Evolutionary conservation across 2,888 invertebrate genomes (phyloP).

Genomic region (Agriopis aurantiaria): DNA sequence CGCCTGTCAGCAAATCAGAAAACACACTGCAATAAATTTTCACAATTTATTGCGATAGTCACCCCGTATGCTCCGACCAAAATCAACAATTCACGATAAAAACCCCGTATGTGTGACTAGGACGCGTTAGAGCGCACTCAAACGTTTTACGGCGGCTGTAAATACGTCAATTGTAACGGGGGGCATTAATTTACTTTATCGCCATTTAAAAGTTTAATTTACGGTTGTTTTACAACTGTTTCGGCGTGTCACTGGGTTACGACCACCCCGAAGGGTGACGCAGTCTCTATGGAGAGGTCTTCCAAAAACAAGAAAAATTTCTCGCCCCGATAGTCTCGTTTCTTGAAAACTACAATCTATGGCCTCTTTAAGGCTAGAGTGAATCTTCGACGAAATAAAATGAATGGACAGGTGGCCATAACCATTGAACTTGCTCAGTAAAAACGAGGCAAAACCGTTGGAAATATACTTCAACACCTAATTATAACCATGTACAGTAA

Average conservation of each 20-base stretch:
- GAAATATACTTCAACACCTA: no score
- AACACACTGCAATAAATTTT: no score
- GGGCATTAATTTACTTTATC: slow-evolving; percentile 76
- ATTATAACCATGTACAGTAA: no score
- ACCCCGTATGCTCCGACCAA: slow-evolving; percentile 47
- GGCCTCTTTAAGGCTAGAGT: no score
- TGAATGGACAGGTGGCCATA: no score
- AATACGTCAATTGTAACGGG: slow-evolving; percentile 66
- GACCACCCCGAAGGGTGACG: slow-evolving; percentile 40
- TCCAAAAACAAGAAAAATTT: background rate
- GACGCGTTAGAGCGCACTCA: slow-evolving; percentile 55
- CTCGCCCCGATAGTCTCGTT: background rate
- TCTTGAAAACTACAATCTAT: no score
- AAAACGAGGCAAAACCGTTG: no score
- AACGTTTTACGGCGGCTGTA: slow-evolving; percentile 65
- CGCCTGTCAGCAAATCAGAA: no score
- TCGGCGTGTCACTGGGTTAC: slow-evolving; percentile 44
- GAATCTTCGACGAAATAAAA: no score
- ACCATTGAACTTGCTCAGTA: no score
- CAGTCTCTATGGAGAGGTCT: background rate
- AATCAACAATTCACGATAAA: slow-evolving; percentile 51
- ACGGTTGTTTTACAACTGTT: slow-evolving; percentile 75
- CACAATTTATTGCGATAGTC: background rate
- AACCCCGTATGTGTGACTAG: slow-evolving; percentile 43
- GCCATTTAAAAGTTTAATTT: slow-evolving; percentile 78